phyloP scores from a whole-genome alignment of 1,140 invertebrate genomes.

The Eumaeus atala region DNA sequence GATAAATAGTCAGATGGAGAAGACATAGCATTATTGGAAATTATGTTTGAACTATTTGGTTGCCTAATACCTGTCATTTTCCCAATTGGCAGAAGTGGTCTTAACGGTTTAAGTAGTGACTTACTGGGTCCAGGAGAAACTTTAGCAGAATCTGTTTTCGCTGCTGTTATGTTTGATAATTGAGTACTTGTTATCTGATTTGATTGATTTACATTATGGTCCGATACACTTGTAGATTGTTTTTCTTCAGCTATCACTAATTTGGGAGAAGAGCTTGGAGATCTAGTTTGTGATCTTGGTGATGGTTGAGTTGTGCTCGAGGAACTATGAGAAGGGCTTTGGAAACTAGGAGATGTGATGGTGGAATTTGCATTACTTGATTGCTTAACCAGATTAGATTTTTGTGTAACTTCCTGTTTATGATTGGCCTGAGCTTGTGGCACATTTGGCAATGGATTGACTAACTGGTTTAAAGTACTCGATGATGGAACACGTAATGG shows the following conservation, averaged over 20 bases:
- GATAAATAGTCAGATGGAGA: conserved; percentile 44
- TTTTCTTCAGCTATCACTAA: conserved; percentile 71
- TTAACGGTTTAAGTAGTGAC: conserved; percentile 45
- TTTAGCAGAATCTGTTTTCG: conserved; percentile 50
- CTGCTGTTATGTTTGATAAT: conserved; percentile 35
- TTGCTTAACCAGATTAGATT: conserved; percentile 39
- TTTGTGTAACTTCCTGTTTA: conserved; percentile 40
- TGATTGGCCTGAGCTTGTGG: conserved; percentile 2
- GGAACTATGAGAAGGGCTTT: conserved; percentile 35
- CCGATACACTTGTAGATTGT: conserved; percentile 42
- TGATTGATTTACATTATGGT: conserved; percentile 53
- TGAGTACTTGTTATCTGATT: conserved; percentile 62
- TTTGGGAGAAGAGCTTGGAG: conserved; percentile 71
- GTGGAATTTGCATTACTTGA: conserved; percentile 29
- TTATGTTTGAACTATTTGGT: conserved; percentile 42
- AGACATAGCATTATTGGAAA: conserved; percentile 36
- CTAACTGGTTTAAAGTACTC: conserved; percentile 41
- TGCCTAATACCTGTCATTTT: conserved; percentile 45
- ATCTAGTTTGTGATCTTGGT: conserved; percentile 65
- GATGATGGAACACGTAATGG: conserved; percentile 49
- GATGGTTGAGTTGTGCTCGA: conserved; percentile 44
- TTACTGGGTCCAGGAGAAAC: conserved; percentile 48
- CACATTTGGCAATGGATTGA: conserved; percentile 21
- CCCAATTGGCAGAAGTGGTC: conserved; percentile 39
- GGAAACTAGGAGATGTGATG: conserved; percentile 41